Evolutionary conservation across 2,888 invertebrate genomes (phyloP).

Genomic region (Lasioglossum lativentre): DNA sequence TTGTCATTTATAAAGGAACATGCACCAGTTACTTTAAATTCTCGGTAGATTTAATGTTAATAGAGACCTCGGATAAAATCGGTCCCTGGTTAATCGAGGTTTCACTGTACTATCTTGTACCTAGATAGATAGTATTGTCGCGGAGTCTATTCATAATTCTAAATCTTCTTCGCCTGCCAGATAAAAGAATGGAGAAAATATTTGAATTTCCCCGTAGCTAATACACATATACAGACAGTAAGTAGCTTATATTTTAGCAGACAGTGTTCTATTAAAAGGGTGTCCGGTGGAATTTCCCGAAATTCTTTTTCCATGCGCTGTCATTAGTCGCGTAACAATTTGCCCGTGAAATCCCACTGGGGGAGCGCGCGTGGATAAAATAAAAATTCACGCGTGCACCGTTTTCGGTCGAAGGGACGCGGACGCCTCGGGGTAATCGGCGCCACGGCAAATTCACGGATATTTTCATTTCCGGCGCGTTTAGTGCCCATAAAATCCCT

Average conservation of each 20-base stretch:
- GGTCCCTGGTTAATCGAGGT: too few relatives aligned
- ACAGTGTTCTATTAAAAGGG: not conserved
- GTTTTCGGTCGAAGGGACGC: not conserved
- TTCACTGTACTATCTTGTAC: too few relatives aligned
- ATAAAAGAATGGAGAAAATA: not conserved
- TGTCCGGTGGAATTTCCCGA: not conserved
- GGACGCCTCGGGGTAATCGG: not conserved
- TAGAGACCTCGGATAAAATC: too few relatives aligned
- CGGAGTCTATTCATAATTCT: not conserved
- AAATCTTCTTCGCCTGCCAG: not conserved
- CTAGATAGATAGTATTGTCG: too few relatives aligned
- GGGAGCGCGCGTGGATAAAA: not conserved
- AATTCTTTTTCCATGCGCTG: not conserved
- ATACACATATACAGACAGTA: too few relatives aligned
- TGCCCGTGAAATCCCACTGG: not conserved
- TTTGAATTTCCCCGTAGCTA: not conserved
- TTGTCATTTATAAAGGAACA: too few relatives aligned
- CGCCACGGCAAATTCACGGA: slow-evolving; percentile 27
- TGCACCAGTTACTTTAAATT: too few relatives aligned
- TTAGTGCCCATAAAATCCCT: slow-evolving; percentile 16
- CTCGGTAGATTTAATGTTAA: too few relatives aligned
- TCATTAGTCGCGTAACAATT: not conserved
- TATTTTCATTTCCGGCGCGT: slow-evolving; percentile 31
- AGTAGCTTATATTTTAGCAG: not conserved
- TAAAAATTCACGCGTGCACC: not conserved